Evolutionary conservation across 2,888 invertebrate genomes (phyloP).

Genomic region (Colostygia pectinataria): DNA sequence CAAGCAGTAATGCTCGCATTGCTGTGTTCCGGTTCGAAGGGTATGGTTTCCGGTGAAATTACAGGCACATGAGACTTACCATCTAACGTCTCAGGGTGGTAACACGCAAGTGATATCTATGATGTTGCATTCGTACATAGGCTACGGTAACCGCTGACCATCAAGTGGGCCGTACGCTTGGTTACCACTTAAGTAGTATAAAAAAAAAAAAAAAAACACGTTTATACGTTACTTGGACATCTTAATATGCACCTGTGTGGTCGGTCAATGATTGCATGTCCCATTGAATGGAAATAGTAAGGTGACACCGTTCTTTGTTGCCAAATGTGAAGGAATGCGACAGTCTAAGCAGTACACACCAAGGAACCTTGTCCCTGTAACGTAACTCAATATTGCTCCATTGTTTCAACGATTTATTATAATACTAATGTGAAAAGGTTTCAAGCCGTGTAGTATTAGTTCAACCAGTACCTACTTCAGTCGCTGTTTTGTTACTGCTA

Average conservation of each 20-base stretch:
- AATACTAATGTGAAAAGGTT: constrained; percentile 19
- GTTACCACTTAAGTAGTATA: too few relatives aligned
- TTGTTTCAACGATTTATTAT: background rate
- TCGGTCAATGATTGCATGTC: constrained; percentile 40
- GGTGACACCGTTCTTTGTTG: constrained; percentile 45
- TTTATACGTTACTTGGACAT: background rate
- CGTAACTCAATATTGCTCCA: background rate
- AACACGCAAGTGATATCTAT: too few relatives aligned
- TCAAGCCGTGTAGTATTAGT: constrained; percentile 8
- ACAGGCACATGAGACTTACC: too few relatives aligned
- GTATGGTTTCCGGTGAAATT: too few relatives aligned
- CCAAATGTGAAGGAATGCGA: constrained; percentile 57
- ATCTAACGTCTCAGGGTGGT: too few relatives aligned
- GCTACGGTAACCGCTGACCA: too few relatives aligned
- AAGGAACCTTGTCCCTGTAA: constrained; percentile 18
- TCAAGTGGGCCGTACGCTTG: too few relatives aligned
- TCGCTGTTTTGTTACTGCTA: constrained; percentile 12
- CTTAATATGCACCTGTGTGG: constrained; percentile 37
- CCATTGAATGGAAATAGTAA: constrained; percentile 50
- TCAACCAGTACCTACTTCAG: constrained; percentile 1
- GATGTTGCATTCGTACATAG: too few relatives aligned
- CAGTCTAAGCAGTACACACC: constrained; percentile 20
- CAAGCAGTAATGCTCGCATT: too few relatives aligned
- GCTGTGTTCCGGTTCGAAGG: too few relatives aligned
- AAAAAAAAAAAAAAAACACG: too few relatives aligned